Evolutionary conservation across 1,140 invertebrate species (phyloP).

Genomic region (Ditylenchus dipsaci): DNA sequence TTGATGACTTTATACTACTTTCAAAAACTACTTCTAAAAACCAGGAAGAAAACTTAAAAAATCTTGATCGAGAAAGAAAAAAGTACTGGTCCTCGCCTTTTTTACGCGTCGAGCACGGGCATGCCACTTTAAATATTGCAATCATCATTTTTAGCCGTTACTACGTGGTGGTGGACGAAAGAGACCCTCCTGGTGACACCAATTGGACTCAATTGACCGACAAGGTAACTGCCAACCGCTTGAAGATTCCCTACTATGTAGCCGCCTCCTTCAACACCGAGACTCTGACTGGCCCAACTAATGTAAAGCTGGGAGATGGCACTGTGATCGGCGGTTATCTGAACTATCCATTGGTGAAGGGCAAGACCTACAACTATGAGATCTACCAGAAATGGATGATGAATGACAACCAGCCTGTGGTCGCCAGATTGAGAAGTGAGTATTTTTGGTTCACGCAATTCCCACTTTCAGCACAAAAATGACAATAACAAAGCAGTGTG

Average conservation of each 20-base stretch:
- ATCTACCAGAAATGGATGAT: constrained; percentile 55
- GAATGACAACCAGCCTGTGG: constrained; percentile 45
- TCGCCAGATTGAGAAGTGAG: constrained; percentile 50
- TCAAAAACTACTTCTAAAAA: not conserved
- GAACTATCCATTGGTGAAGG: constrained; percentile 56
- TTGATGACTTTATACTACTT: too few species aligned
- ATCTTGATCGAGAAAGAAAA: too few species aligned
- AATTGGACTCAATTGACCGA: constrained; percentile 58
- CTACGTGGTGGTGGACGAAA: constrained; percentile 56
- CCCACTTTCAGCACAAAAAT: too few species aligned
- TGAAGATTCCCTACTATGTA: constrained; percentile 56
- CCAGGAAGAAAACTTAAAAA: not conserved
- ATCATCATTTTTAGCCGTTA: constrained; percentile 45
- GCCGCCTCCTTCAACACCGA: constrained; percentile 52
- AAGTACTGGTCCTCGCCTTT: too few species aligned
- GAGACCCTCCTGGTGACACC: constrained; percentile 56
- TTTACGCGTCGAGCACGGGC: too few species aligned
- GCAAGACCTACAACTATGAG: constrained; percentile 58
- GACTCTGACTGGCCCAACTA: constrained; percentile 44
- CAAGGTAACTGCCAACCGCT: constrained; percentile 55
- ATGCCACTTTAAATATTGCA: too few species aligned
- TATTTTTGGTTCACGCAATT: not conserved
- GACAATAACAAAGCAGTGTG: too few species aligned
- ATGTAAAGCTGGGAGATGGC: constrained; percentile 50
- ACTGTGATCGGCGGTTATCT: constrained; percentile 55